Evolutionary conservation across 1,140 invertebrate species (phyloP).

Genomic region (Chymomyza costata): DNA sequence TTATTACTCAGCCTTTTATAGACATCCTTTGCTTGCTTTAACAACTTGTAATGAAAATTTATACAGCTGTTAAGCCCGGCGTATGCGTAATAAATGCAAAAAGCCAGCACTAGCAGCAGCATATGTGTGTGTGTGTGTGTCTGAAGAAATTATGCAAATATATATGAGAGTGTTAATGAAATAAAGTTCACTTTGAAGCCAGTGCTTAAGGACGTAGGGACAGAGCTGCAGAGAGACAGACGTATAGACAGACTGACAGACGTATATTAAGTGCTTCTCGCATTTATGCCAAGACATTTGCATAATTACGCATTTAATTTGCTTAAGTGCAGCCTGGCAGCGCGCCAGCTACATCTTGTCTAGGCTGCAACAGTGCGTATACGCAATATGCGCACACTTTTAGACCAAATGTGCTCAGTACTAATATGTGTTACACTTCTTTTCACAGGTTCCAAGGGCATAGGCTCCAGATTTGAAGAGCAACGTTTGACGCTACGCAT

Average conservation of each 20-base stretch:
- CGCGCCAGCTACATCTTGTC: constrained; percentile 9
- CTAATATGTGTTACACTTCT: constrained; percentile 1
- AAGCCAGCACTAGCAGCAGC: constrained; percentile 13
- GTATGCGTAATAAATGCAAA: constrained; percentile 69
- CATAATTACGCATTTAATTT: constrained; percentile 72
- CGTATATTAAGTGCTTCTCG: constrained; percentile 55
- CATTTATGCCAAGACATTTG: constrained; percentile 64
- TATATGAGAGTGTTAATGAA: constrained; percentile 59
- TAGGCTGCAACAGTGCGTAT: constrained; percentile 40
- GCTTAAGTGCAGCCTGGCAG: constrained; percentile 54
- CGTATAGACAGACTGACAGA: not conserved
- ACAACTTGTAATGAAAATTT: constrained; percentile 65
- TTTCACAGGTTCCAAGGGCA: constrained; percentile 72
- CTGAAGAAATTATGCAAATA: constrained; percentile 58
- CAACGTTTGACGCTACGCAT: constrained; percentile 93
- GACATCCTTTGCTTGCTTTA: too few species aligned
- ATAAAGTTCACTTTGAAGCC: constrained; percentile 66
- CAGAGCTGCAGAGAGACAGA: constrained; percentile 1
- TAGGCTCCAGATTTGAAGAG: constrained; percentile 84
- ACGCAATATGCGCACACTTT: constrained; percentile 21
- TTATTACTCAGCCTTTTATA: too few species aligned
- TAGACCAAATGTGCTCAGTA: constrained; percentile 29
- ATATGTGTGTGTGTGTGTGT: constrained; percentile 10
- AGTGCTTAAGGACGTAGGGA: constrained; percentile 36
- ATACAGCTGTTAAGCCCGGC: constrained; percentile 67